A percentile compares a stretch with the other conserved stretches of the same genome.
Evolutionary conservation across 2,888 invertebrate species (phyloP).

Genomic region (Salpingus planirostris): DNA sequence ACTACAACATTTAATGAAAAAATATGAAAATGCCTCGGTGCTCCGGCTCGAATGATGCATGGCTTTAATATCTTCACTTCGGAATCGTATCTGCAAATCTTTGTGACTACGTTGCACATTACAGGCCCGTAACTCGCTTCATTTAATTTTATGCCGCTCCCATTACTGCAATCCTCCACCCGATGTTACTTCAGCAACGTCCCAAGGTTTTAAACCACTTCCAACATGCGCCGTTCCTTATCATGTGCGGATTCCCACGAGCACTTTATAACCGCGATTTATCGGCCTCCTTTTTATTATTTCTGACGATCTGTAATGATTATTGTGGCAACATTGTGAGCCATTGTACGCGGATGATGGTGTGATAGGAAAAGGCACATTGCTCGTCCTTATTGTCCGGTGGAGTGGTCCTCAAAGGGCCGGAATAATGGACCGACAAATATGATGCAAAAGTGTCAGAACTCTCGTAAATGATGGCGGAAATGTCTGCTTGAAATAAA

Average conservation of each 20-base stretch:
- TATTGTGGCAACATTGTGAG: too few relatives aligned
- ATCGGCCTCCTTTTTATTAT: too few relatives aligned
- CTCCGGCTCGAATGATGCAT: conserved; percentile 12
- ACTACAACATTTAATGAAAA: conserved; percentile 10
- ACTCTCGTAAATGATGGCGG: conserved; percentile 15
- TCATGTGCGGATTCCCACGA: too few relatives aligned
- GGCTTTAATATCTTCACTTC: conserved; percentile 15
- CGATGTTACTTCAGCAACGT: neutral
- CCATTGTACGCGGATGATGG: too few relatives aligned
- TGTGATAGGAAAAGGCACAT: too few relatives aligned
- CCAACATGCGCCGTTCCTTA: conserved; percentile 1
- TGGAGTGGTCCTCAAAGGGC: too few relatives aligned
- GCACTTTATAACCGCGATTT: too few relatives aligned
- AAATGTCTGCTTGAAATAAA: conserved; percentile 17
- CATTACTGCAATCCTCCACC: conserved; percentile 9
- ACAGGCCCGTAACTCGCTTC: conserved; percentile 13
- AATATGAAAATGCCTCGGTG: conserved; percentile 8
- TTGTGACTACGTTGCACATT: conserved; percentile 16
- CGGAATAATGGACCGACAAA: conserved; percentile 13
- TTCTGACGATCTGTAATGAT: too few relatives aligned
- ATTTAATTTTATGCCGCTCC: conserved; percentile 13
- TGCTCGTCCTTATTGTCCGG: too few relatives aligned
- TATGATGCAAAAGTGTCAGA: conserved; percentile 17
- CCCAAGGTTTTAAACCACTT: neutral
- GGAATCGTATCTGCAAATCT: conserved; percentile 14